These are phyloP conservation scores for Adoxophyes honmai DNA, from an alignment of 1,140 invertebrate species.

Conservation along the genomic window DNA sequence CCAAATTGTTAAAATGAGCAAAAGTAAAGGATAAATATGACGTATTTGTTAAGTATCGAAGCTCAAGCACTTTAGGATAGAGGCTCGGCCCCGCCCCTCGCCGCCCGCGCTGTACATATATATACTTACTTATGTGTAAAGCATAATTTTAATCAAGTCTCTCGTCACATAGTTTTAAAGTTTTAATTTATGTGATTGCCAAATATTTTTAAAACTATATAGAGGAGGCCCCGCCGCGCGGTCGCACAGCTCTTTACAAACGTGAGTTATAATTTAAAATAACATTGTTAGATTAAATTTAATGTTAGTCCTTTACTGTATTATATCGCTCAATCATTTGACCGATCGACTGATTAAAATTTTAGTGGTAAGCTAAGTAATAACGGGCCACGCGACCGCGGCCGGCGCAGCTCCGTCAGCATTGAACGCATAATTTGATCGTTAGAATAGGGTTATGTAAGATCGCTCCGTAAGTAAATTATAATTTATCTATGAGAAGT, in stretches of 20 bases:
- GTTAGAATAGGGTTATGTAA: conserved; percentile 75
- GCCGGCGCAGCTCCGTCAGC: conserved; percentile 26
- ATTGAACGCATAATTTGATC: conserved; percentile 72
- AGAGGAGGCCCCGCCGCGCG: conserved; percentile 48
- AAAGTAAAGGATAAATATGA: conserved; percentile 40
- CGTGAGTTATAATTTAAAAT: conserved; percentile 74
- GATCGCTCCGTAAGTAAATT: conserved; percentile 73
- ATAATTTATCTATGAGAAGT: conserved; percentile 71
- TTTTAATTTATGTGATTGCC: conserved; percentile 74
- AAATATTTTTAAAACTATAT: conserved; percentile 72
- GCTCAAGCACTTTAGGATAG: conserved; percentile 73
- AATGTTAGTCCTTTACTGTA: conserved; percentile 77
- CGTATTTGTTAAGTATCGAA: conserved; percentile 63
- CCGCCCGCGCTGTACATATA: conserved; percentile 44
- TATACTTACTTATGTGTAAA: conserved; percentile 70
- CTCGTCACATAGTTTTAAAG: conserved; percentile 73
- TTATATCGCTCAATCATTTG: conserved; percentile 76
- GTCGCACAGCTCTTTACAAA: conserved; percentile 46
- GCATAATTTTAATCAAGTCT: conserved; percentile 73
- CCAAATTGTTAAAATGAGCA: conserved; percentile 70
- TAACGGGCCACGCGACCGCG: conserved; percentile 35
- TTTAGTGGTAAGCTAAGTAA: conserved; percentile 76
- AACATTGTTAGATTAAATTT: conserved; percentile 77
- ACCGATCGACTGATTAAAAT: conserved; percentile 77
- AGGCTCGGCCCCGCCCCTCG: conserved; percentile 40